Base-by-base conservation (phyloP, 2,888 invertebrate genomes). In the Fabriciana adippe region DNA sequence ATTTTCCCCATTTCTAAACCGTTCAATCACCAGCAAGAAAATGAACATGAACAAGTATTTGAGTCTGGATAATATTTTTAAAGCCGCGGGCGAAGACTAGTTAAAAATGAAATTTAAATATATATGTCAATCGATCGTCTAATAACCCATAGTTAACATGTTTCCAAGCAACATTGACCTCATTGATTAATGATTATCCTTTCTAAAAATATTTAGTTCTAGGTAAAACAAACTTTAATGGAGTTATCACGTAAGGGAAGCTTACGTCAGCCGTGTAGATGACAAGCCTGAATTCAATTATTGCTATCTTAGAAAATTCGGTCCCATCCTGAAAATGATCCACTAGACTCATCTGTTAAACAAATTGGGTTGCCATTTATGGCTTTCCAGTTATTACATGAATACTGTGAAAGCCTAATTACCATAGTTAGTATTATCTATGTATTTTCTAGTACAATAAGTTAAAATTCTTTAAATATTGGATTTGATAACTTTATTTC, bases 61-160 rank as follows among this genome's bases (percentile, higher is more conserved):
- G 35, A 35, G 6, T 6, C 8, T 11, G 2, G 11, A 41, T 26
- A 26, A 26, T 4, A 26, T 26, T 26, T 41, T 41, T 2, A 3
- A 41, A 41, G 35, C 35, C 11, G 35, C 35, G 35, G 1, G 11
- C 11, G 35, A 41, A 41, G 35, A 11, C 1, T 41, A 41, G 35
- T 8, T 41, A 8, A 41, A 41, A 41, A 11, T 41, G 11, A 11
- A 41, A 41, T 41, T 41, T 11, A 41, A 41, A 55, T 41, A 14
- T 35, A 55, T n/a, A 11, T 59, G n/a, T 26, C 47, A 47, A 48
- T 59, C 26, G 59, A 59, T 48, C n/a, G 48, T 59, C 26, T 59
- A 48, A 48, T 57, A 57, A n/a, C n/a, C n/a, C n/a, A 13, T 48
- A 59, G 21, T 59, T 26, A 3, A 48, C 13, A 59, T n/a, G 26